Evolutionary conservation across 2,113 vertebrate species (phyloP), one percentile per base, ranked within the genome.

Genomic region (Toxotes jaculatrix): DNA sequence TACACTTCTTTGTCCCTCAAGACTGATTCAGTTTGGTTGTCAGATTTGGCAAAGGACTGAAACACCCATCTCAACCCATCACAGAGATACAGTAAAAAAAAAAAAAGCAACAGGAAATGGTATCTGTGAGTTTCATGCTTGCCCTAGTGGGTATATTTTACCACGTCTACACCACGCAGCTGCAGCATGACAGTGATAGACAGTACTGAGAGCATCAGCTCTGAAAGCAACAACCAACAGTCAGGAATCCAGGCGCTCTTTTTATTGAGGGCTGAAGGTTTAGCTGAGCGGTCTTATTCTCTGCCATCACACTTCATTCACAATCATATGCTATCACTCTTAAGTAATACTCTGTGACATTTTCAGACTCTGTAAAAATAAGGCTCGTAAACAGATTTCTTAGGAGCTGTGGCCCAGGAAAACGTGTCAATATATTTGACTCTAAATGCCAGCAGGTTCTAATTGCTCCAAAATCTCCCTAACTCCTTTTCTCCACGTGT

Each of bases 401-500:
- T 27, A 12, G 13, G 14, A 64, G 74, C 55, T 0, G 36, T 4
- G 0, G 56, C 70, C 42, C 40, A 8, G 13, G 3, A 49, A 60
- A 56, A 65, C 53, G 34, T 80, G 62, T 23, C 19, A 67, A 17
- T 49, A 56, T 72, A n/a, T 63, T 59, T 40, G 21, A 68, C 42
- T 72, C 57, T 79, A 78, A 87, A 87, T 79, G 77, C 49, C 80
- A 79, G 42, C 7, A 6, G 7, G 82, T 77, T 73, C 36, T 59
- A 47, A 40, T 21, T 0, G 36, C 53, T 82, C 40, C 55, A 66
- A 45, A 32, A 32, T 63, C 69, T 74, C 64, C 53, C 34, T 1
- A 19, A 36, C 23, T 16, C 31, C 0, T 59, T 7, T 21, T 10
- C 23, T 49, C 31, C 59, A 47, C 0, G 51, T 51, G 62, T 27